Conservation (phyloP, 2,888 invertebrate genomes). For the Lapara coniferarum region DNA sequence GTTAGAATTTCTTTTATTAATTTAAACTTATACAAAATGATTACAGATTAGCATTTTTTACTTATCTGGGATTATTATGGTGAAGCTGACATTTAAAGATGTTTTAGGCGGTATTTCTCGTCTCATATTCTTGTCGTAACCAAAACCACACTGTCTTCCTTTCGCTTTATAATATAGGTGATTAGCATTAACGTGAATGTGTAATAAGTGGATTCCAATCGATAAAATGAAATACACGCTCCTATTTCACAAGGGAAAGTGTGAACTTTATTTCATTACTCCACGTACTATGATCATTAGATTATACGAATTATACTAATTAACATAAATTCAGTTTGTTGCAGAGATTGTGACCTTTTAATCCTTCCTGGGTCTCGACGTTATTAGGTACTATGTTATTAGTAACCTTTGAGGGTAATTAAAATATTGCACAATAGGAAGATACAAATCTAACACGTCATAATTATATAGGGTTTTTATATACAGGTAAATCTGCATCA, state of each 20-base stretch:
- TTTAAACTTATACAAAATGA: background rate
- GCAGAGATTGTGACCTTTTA: background rate
- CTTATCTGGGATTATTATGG: background rate
- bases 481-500: background rate
- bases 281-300: background rate
- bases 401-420: background rate
- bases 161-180: too few relatives aligned
- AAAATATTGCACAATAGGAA: background rate
- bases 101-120: too few relatives aligned
- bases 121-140: too few relatives aligned
- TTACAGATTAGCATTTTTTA: background rate
- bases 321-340: background rate
- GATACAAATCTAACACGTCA: background rate
- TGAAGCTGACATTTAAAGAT: background rate
- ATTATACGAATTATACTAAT: background rate
- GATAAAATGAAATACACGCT: too few relatives aligned
- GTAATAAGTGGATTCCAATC: too few relatives aligned
- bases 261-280: background rate
- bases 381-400: too few relatives aligned
- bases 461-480: background rate
- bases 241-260: background rate
- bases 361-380: background rate
- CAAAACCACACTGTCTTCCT: too few relatives aligned
- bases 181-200: too few relatives aligned
- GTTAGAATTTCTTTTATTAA: conserved; percentile 22